Conservation (phyloP, 2,888 invertebrate genomes). For the Synanthedon vespiformis region DNA sequence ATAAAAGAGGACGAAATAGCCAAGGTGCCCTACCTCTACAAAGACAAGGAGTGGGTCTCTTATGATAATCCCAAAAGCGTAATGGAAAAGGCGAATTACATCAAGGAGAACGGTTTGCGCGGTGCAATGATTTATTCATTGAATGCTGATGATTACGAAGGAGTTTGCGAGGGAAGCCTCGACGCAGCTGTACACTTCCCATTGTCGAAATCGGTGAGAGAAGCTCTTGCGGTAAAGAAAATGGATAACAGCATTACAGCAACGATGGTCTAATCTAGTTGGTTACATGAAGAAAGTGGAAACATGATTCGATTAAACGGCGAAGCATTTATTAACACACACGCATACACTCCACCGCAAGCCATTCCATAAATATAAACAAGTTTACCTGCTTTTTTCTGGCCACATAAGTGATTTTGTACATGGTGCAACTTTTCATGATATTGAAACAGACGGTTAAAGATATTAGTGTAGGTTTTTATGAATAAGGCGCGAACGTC, state of each 20-base stretch:
- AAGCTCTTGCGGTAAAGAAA: constrained; percentile 18
- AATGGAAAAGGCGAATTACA: constrained; percentile 76
- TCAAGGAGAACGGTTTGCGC: constrained; percentile 73
- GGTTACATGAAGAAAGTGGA: no score
- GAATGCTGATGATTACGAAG: constrained; percentile 82
- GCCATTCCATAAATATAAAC: constrained; percentile 3
- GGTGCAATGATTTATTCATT: constrained; percentile 89
- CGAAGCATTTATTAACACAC: no score
- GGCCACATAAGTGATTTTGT: constrained; percentile 62
- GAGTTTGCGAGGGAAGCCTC: constrained; percentile 52
- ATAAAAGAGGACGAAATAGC: constrained; percentile 74
- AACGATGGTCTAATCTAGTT: background rate
- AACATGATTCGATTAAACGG: no score
- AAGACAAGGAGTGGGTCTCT: constrained; percentile 82
- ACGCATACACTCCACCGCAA: no score
- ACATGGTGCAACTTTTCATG: constrained; percentile 61
- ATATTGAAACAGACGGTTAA: constrained; percentile 8
- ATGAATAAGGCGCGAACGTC: constrained; percentile 13
- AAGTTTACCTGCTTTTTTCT: constrained; percentile 52
- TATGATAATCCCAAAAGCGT: constrained; percentile 82
- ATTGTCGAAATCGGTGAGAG: constrained; percentile 27
- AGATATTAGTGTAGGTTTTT: constrained; percentile 7
- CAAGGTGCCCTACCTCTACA: constrained; percentile 82
- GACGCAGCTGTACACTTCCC: constrained; percentile 18
- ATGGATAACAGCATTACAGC: background rate